A percentile compares a stretch with the other conserved stretches of the same genome.
Conservation (phyloP, 1,140 invertebrate genomes). For the Drosophila nebulosa region DNA sequence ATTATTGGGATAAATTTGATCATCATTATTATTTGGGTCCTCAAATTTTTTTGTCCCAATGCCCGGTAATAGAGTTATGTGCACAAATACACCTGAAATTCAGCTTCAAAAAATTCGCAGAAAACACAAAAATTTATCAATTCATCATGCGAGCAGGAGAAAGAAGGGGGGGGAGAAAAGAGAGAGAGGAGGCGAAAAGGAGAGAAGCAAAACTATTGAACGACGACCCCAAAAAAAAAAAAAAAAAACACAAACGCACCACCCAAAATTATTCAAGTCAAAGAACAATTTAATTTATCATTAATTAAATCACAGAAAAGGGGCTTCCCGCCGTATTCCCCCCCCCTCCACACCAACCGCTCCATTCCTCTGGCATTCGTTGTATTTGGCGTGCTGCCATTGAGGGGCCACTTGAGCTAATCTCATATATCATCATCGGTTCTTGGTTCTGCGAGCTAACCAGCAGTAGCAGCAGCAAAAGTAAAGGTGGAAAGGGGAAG, state of each 20-base stretch:
- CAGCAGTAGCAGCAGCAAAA: too few relatives aligned
- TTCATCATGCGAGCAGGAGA: slow-evolving; percentile 49
- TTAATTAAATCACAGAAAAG: slow-evolving; percentile 74
- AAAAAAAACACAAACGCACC: too few relatives aligned
- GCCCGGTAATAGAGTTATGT: slow-evolving; percentile 64
- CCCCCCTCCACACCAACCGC: too few relatives aligned
- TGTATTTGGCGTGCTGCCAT: slow-evolving; percentile 67
- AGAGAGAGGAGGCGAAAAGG: not conserved
- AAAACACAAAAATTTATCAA: slow-evolving; percentile 55
- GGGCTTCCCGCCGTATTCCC: slow-evolving; percentile 44
- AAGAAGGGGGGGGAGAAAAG: too few relatives aligned
- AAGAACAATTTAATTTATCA: slow-evolving; percentile 80
- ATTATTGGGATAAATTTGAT: not conserved
- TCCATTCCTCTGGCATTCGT: slow-evolving; percentile 15
- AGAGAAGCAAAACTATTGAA: slow-evolving; percentile 43
- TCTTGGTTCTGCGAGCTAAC: slow-evolving; percentile 48
- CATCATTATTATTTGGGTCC: not conserved
- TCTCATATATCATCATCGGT: slow-evolving; percentile 73
- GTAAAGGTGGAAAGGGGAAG: slow-evolving; percentile 14
- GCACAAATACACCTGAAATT: slow-evolving; percentile 19
- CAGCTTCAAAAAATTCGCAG: slow-evolving; percentile 29
- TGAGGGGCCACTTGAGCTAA: slow-evolving; percentile 66
- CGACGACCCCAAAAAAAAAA: slow-evolving; percentile 37
- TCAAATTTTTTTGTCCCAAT: slow-evolving; percentile 67
- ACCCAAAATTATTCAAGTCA: slow-evolving; percentile 79